These are phyloP conservation scores for Calameuta filiformis DNA, from an alignment of 2,888 invertebrate species.

Conservation along the genomic window DNA sequence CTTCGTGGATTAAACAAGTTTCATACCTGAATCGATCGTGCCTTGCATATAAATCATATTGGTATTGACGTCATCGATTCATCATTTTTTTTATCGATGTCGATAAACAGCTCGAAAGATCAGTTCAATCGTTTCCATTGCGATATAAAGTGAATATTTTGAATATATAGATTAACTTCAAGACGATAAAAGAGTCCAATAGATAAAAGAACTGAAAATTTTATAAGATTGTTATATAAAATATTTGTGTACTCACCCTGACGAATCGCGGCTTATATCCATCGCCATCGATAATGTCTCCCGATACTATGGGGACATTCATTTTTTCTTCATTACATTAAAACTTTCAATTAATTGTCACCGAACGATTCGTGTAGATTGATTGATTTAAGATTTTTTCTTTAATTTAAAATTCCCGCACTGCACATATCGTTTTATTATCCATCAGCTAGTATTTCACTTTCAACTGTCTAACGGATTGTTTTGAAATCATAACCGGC, in stretches of 20 bases:
- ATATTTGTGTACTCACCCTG: slow-evolving; percentile 50
- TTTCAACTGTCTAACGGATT: not conserved
- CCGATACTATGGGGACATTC: slow-evolving; percentile 63
- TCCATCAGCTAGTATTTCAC: not conserved
- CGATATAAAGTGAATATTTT: not conserved
- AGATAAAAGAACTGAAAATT: not conserved
- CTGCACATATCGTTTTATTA: slow-evolving; percentile 1
- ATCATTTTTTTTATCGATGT: not conserved
- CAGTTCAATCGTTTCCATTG: not conserved
- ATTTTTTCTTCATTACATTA: slow-evolving; percentile 42
- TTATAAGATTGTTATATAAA: not conserved
- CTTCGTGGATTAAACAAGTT: not conserved
- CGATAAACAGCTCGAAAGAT: not conserved
- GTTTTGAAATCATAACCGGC: not conserved
- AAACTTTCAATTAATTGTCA: slow-evolving; percentile 8
- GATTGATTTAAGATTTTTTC: not conserved
- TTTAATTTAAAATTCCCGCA: slow-evolving; percentile 3
- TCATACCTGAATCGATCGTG: not conserved
- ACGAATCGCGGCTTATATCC: slow-evolving; percentile 60
- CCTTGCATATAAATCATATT: not conserved
- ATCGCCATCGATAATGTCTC: slow-evolving; percentile 59
- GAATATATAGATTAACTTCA: not conserved
- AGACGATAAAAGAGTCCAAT: not conserved
- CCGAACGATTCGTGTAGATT: not conserved
- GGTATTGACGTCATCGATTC: not conserved